Evolutionary conservation across 2,888 invertebrate genomes (phyloP).

Genomic region (Bimastos eiseni): DNA sequence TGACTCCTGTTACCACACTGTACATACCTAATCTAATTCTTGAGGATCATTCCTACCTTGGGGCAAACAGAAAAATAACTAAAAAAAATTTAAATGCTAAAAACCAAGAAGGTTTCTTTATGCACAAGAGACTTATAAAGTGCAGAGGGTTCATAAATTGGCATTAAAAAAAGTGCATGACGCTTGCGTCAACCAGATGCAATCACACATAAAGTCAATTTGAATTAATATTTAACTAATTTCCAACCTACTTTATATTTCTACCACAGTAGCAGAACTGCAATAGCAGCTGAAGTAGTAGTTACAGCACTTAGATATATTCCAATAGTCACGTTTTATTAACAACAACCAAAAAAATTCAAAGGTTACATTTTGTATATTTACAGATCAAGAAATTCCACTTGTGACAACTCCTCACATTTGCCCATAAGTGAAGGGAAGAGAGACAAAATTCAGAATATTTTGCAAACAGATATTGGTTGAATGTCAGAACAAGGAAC

Average conservation of each 20-base stretch:
- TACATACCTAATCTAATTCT: neutral
- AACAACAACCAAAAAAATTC: neutral
- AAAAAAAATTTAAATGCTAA: no score
- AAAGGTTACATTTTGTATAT: constrained; percentile 13
- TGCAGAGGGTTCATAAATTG: neutral
- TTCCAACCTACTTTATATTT: neutral
- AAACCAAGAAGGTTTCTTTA: neutral
- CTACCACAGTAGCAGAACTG: neutral
- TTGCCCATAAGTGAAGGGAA: neutral
- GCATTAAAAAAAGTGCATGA: neutral
- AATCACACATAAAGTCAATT: neutral
- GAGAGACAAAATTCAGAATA: neutral
- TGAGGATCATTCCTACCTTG: neutral
- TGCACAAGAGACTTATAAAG: neutral
- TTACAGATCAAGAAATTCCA: neutral
- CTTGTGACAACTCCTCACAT: neutral
- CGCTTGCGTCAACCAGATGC: neutral
- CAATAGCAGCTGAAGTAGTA: neutral
- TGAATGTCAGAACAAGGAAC: neutral
- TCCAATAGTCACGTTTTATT: neutral
- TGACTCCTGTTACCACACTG: neutral
- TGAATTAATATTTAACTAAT: neutral
- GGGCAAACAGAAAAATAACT: neutral
- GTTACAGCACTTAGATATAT: neutral
- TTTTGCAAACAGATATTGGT: neutral